phyloP scores from a whole-genome alignment of 2,113 vertebrate genomes.

The Aythya baeri region DNA sequence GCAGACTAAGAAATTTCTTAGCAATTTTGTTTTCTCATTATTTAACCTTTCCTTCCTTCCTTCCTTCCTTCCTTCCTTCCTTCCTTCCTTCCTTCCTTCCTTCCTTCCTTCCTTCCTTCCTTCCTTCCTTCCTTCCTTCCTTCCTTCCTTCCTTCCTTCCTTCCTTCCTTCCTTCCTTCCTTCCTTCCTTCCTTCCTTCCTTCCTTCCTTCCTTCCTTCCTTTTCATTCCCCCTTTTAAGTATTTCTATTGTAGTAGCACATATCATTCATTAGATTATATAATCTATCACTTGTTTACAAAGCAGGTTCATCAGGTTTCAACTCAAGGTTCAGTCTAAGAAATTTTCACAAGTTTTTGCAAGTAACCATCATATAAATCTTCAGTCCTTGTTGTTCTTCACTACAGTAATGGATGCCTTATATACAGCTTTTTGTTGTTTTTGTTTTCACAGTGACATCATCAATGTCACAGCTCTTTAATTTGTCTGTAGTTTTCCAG shows the following conservation, averaged over 20 bases:
- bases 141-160: too few species aligned
- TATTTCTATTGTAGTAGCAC: not conserved
- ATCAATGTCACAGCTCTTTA: not conserved
- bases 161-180: not conserved
- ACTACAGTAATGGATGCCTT: not conserved
- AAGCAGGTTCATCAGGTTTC: not conserved
- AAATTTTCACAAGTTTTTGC: too few species aligned
- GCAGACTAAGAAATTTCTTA: not conserved
- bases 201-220: too few species aligned
- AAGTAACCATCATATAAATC: not conserved
- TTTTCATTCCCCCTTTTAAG: not conserved
- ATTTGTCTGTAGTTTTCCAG: not conserved
- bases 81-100: too few species aligned
- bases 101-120: too few species aligned
- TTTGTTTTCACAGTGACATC: not conserved
- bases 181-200: not conserved
- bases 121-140: not conserved
- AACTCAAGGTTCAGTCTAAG: not conserved
- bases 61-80: too few species aligned
- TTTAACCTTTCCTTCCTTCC: not conserved
- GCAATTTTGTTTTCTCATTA: fast-evolving
- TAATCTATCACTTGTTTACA: not conserved
- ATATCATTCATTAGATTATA: not conserved
- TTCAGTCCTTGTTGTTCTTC: not conserved
- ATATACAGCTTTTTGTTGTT: not conserved